Evolutionary conservation across 2,113 vertebrate species (phyloP).

Genomic region (Acrocephalus arundinaceus): DNA sequence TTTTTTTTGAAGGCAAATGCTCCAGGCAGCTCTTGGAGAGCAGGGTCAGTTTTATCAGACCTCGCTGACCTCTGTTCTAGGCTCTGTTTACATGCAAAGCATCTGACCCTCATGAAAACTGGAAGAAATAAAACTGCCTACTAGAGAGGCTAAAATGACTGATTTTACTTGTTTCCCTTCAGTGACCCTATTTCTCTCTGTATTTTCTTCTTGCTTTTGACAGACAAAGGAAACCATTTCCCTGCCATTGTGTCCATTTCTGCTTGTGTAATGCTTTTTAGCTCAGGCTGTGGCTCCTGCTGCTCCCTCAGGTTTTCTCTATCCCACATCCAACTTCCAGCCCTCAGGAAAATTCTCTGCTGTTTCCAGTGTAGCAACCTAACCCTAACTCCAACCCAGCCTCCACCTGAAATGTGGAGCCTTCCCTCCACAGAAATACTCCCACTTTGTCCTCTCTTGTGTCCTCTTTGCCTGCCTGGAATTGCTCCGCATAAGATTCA

Average conservation of each 20-base stretch:
- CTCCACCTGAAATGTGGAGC: rapidly evolving
- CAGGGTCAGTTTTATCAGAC: neutral
- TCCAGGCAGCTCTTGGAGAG: neutral
- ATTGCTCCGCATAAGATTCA: neutral
- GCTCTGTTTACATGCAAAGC: neutral
- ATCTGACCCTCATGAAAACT: neutral
- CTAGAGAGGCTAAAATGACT: neutral
- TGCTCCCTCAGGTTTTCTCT: neutral
- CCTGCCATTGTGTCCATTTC: neutral
- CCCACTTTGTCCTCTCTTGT: rapidly evolving
- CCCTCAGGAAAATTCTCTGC: neutral
- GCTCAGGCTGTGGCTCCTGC: neutral
- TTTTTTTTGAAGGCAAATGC: neutral
- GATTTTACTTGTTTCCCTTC: neutral
- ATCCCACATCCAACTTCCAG: neutral
- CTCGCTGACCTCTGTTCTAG: neutral
- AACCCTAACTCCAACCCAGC: neutral
- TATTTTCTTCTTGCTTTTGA: neutral
- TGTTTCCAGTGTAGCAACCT: rapidly evolving
- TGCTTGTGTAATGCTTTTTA: neutral
- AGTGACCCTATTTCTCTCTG: neutral
- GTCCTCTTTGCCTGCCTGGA: neutral
- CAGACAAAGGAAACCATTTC: neutral
- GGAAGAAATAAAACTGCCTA: neutral
- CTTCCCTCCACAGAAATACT: neutral